phyloP scores from a whole-genome alignment of 2,888 invertebrate genomes.

The Boloria euphrosyne region DNA sequence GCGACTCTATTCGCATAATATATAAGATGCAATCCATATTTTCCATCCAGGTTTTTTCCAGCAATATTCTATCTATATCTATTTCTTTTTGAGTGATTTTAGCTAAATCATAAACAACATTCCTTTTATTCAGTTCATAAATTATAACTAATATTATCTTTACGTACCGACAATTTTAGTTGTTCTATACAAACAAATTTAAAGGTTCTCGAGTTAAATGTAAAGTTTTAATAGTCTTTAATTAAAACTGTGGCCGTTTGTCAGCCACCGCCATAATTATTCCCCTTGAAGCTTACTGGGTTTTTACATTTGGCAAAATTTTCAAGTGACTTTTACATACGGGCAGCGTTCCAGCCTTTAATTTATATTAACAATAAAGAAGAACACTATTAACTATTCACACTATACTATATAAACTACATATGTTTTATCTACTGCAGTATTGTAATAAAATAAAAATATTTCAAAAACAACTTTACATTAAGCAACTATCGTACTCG shows the following conservation, averaged over 20 bases:
- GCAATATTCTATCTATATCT: too few relatives aligned
- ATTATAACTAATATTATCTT: background rate
- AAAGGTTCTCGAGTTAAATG: conserved; percentile 18
- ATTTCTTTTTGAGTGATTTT: too few relatives aligned
- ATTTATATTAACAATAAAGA: conserved; percentile 1
- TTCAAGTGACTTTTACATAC: conserved; percentile 28
- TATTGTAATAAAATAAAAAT: too few relatives aligned
- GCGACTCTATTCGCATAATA: too few relatives aligned
- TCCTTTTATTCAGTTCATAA: too few relatives aligned
- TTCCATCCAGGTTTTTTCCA: too few relatives aligned
- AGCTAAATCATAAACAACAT: too few relatives aligned
- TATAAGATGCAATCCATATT: too few relatives aligned
- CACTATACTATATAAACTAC: background rate
- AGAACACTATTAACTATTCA: background rate
- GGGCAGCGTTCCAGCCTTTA: conserved; percentile 22
- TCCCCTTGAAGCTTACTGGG: conserved; percentile 24
- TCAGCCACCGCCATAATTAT: conserved; percentile 26
- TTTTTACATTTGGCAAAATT: conserved; percentile 26
- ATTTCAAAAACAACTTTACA: too few relatives aligned
- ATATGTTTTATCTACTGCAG: too few relatives aligned
- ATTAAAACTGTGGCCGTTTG: conserved; percentile 30
- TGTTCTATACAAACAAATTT: conserved; percentile 2
- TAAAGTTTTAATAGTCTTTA: conserved; percentile 27
- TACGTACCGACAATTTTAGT: too few relatives aligned
- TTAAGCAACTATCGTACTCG: too few relatives aligned